Conservation (phyloP, 2,797 vertebrate species). For the Salarias fasciatus region DNA sequence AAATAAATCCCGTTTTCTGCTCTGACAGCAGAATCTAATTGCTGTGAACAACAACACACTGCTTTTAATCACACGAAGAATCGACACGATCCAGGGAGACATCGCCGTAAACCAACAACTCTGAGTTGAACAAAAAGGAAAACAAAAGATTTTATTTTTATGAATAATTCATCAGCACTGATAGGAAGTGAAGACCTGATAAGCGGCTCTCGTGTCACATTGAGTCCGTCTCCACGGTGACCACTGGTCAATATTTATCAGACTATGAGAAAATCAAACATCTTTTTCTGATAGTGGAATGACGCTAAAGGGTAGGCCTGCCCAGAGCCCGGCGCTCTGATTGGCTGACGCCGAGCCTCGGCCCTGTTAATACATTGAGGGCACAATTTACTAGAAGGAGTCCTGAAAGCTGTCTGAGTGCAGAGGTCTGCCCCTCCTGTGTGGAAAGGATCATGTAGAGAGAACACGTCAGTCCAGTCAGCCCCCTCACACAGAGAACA, state of each 20-base stretch:
- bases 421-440: constrained; percentile 29
- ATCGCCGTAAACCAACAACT: too few relatives aligned
- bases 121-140: too few relatives aligned
- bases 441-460: constrained; percentile 53
- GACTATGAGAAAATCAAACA: constrained; percentile 20
- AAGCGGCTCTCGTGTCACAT: constrained; percentile 23
- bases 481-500: constrained; percentile 71
- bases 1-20: too few relatives aligned
- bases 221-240: constrained; percentile 17
- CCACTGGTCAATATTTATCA: constrained; percentile 33
- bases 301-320: neutral
- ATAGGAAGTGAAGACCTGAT: constrained; percentile 17
- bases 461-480: constrained; percentile 67
- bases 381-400: neutral
- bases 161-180: constrained; percentile 50
- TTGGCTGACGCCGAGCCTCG: constrained; percentile 9
- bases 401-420: neutral
- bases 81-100: too few relatives aligned
- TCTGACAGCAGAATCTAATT: too few relatives aligned
- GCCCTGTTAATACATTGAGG: neutral
- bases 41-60: too few relatives aligned
- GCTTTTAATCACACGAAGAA: too few relatives aligned
- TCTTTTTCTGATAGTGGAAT: constrained; percentile 10
- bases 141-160: too few relatives aligned
- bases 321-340: constrained; percentile 6